These are phyloP conservation scores for Caenorhabditis macrosperma DNA, from an alignment of 2,888 invertebrate genomes.

Conservation along the genomic window DNA sequence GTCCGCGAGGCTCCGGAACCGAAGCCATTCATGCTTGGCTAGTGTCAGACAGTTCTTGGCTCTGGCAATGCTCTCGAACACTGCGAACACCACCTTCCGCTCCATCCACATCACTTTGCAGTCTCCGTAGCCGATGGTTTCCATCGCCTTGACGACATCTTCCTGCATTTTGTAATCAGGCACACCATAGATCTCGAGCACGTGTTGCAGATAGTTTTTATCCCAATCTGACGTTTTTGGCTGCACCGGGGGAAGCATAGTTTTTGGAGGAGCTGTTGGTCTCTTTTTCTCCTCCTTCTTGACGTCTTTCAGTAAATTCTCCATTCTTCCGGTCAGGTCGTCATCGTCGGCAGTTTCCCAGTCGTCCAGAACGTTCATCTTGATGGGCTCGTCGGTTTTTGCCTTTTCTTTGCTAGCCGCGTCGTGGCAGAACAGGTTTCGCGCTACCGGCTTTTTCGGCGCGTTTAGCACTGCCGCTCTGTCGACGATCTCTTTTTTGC, in stretches of 20 bases:
- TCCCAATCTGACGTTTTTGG: constrained; percentile 46
- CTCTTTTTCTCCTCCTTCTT: constrained; percentile 44
- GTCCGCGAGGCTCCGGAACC: constrained; percentile 44
- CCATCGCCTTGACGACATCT: constrained; percentile 59
- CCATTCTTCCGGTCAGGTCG: constrained; percentile 51
- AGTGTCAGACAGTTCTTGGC: constrained; percentile 46
- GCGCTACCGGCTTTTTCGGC: constrained; percentile 41
- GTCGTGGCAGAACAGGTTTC: constrained; percentile 47
- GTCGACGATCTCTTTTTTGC: constrained; percentile 37
- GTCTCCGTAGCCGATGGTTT: constrained; percentile 51
- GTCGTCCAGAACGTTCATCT: constrained; percentile 46
- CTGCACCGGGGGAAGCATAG: not conserved
- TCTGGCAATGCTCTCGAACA: constrained; percentile 42
- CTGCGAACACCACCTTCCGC: constrained; percentile 59
- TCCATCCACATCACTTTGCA: constrained; percentile 61
- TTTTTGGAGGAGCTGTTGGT: not conserved
- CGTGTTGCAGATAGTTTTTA: constrained; percentile 43
- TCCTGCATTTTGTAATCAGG: constrained; percentile 64
- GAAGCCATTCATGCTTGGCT: constrained; percentile 58
- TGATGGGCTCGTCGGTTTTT: constrained; percentile 16
- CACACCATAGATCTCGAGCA: constrained; percentile 60
- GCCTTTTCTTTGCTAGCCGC: constrained; percentile 24
- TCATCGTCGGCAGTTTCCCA: constrained; percentile 60
- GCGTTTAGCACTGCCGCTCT: constrained; percentile 30
- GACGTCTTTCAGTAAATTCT: constrained; percentile 46